Conservation (phyloP, 2,888 invertebrate genomes). For the Drosophila dives region DNA sequence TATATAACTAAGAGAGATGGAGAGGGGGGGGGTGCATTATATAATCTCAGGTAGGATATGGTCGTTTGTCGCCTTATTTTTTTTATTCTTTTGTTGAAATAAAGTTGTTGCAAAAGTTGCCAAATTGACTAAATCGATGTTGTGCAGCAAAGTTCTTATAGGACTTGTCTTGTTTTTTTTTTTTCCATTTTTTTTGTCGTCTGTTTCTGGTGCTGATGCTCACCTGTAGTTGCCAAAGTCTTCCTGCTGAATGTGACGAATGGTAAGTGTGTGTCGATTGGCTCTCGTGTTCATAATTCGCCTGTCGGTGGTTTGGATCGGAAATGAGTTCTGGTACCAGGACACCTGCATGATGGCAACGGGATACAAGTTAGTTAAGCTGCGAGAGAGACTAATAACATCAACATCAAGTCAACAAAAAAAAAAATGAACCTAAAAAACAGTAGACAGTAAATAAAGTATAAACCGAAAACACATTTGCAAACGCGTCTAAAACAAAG, state of each 20-base stretch:
- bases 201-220: constrained; percentile 39
- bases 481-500: constrained; percentile 26
- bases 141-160: constrained; percentile 42
- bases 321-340: constrained; percentile 90
- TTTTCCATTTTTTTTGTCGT: constrained; percentile 28
- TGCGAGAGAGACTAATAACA: constrained; percentile 27
- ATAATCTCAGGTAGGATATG: constrained; percentile 22
- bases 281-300: constrained; percentile 89
- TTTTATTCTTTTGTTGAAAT: constrained; percentile 43
- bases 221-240: constrained; percentile 91
- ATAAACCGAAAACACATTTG: constrained; percentile 11
- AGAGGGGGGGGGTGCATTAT: constrained; percentile 22
- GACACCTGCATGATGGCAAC: constrained; percentile 86
- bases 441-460: constrained; percentile 18
- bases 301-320: constrained; percentile 88
- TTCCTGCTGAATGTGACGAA: constrained; percentile 88
- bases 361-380: constrained; percentile 8
- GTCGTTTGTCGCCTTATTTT: constrained; percentile 10
- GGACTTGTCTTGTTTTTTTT: constrained; percentile 1
- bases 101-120: constrained; percentile 63
- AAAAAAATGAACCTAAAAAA: constrained; percentile 18
- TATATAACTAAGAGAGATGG: constrained; percentile 19
- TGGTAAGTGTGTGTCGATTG: constrained; percentile 88
- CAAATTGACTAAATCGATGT: constrained; percentile 73
- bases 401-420: constrained; percentile 38